A percentile compares a stretch with the other conserved stretches of the same genome.
phyloP scores from a whole-genome alignment of 2,888 invertebrate species.

The Rosalia funebris region DNA sequence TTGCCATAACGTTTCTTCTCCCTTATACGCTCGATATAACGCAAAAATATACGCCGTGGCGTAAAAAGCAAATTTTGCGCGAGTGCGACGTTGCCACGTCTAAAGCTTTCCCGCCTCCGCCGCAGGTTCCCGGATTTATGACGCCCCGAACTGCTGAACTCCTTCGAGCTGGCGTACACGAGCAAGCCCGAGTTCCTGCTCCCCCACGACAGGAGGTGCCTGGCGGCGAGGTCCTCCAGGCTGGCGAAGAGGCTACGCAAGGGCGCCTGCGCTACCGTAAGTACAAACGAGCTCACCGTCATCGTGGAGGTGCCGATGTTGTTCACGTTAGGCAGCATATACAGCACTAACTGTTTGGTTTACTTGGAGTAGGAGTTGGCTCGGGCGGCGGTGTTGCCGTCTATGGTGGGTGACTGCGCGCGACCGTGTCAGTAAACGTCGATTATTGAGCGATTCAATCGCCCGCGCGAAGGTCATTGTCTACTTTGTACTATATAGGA shows the following conservation, averaged over 20 bases:
- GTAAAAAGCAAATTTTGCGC: no score
- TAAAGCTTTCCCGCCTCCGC: no score
- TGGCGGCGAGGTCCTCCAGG: constrained; percentile 24
- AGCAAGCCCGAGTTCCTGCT: constrained; percentile 60
- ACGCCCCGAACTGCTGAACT: constrained; percentile 69
- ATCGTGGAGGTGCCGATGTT: constrained; percentile 72
- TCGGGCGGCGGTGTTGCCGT: background rate
- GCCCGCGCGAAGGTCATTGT: background rate
- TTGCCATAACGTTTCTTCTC: no score
- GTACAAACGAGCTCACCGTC: constrained; percentile 55
- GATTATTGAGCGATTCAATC: background rate
- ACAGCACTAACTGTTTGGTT: constrained; percentile 74
- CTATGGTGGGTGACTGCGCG: background rate
- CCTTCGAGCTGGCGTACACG: constrained; percentile 59
- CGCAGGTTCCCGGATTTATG: constrained; percentile 84
- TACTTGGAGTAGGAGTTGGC: constrained; percentile 67
- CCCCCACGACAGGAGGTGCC: constrained; percentile 47
- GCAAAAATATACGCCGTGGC: no score
- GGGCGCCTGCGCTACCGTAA: constrained; percentile 55
- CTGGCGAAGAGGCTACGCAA: constrained; percentile 65
- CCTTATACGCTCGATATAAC: no score
- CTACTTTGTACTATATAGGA: background rate
- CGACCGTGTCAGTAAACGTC: background rate
- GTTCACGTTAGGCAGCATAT: constrained; percentile 73
- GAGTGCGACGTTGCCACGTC: no score